These are phyloP conservation scores for Drosophila koepferae DNA, from an alignment of 2,888 invertebrate genomes.

Conservation along the genomic window DNA sequence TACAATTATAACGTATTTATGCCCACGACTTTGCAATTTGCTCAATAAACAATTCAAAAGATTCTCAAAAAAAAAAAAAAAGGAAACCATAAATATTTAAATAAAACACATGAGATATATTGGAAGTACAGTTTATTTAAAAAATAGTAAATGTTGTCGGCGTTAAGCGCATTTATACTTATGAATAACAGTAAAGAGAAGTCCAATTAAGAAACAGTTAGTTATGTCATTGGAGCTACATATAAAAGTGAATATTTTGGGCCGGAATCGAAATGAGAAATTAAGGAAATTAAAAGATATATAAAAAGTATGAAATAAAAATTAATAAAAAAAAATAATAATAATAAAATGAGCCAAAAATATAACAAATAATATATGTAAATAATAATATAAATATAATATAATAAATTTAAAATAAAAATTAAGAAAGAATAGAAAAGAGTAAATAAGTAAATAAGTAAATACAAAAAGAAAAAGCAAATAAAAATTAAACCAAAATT, in stretches of 20 bases:
- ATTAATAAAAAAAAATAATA: not conserved
- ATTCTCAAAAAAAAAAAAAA: constrained; percentile 59
- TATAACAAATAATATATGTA: not conserved
- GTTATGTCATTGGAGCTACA: not conserved
- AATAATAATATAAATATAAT: too few species aligned
- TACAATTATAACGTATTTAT: constrained; percentile 35
- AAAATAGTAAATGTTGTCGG: constrained; percentile 22
- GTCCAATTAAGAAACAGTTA: constrained; percentile 14
- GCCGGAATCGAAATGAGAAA: not conserved
- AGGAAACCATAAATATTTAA: not conserved
- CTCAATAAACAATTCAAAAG: constrained; percentile 72
- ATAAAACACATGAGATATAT: constrained; percentile 3
- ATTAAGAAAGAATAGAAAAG: too few species aligned
- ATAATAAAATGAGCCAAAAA: not conserved
- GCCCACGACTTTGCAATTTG: constrained; percentile 41
- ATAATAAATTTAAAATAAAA: too few species aligned
- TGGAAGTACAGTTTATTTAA: constrained; percentile 55
- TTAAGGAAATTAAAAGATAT: not conserved
- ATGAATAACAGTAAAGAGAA: constrained; percentile 15
- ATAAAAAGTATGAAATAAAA: not conserved
- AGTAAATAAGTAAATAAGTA: too few species aligned
- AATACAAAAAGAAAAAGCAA: too few species aligned
- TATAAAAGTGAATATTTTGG: constrained; percentile 4
- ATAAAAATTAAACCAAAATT: too few species aligned
- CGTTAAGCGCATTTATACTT: constrained; percentile 29